phyloP scores from a whole-genome alignment of 2,113 vertebrate genomes.

The Zosterops lateralis region DNA sequence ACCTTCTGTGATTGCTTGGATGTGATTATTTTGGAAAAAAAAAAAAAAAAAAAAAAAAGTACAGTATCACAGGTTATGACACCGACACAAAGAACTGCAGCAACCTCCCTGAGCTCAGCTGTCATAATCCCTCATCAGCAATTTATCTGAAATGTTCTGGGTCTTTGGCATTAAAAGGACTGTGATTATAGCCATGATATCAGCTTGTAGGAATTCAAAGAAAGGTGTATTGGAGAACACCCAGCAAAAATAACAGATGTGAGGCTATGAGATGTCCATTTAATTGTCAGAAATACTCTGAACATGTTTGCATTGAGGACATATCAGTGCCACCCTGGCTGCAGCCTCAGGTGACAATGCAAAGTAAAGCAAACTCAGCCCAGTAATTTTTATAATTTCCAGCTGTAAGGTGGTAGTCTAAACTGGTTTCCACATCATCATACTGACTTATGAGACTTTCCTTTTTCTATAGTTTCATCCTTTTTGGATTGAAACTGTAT shows the following conservation, averaged over 20 bases:
- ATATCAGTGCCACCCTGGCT: not conserved
- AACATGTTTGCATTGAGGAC: not conserved
- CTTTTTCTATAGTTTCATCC: not conserved
- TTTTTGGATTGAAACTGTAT: not conserved
- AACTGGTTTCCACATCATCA: not conserved
- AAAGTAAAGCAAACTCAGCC: not conserved
- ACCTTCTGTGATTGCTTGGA: not conserved
- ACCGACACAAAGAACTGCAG: not conserved
- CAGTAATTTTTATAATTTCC: not conserved
- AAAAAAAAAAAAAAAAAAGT: not conserved
- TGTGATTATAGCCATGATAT: not conserved
- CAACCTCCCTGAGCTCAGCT: not conserved
- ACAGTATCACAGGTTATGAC: not conserved
- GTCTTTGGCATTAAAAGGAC: not conserved
- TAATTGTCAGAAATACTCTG: not conserved
- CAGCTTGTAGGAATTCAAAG: not conserved
- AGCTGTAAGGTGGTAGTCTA: not conserved
- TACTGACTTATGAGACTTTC: not conserved
- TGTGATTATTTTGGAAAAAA: not conserved
- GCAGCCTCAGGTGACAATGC: not conserved
- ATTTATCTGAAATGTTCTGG: not conserved
- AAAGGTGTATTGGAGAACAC: not conserved
- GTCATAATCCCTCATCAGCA: not conserved
- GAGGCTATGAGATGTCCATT: accelerated
- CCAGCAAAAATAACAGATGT: not conserved